Conservation (phyloP, 1,140 invertebrate genomes). For the Hylyphantes graminicola region DNA sequence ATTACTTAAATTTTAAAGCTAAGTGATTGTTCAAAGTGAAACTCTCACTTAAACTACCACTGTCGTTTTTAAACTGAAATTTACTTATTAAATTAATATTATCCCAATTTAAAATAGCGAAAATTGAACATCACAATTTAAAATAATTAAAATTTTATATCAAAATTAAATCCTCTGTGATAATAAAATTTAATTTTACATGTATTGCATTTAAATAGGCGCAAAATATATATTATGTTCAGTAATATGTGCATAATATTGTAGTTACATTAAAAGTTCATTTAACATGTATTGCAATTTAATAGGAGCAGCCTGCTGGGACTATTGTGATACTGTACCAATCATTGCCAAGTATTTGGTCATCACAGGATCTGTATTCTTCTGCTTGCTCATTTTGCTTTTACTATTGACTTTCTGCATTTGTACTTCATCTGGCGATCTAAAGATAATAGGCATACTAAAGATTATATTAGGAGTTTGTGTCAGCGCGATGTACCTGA, state of each 20-base stretch:
- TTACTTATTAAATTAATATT: no score
- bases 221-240: neutral
- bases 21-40: no score
- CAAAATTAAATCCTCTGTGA: no score
- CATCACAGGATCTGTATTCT: constrained; percentile 52
- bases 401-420: constrained; percentile 50
- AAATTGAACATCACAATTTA: no score
- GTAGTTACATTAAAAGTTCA: neutral
- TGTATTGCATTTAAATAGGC: constrained; percentile 2
- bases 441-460: constrained; percentile 30
- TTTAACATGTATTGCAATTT: neutral
- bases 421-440: constrained; percentile 54
- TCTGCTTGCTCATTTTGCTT: constrained; percentile 45
- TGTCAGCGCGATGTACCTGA: constrained; percentile 43
- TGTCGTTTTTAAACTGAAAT: no score
- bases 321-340: constrained; percentile 53
- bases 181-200: no score
- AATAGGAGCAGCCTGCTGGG: constrained; percentile 56
- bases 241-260: constrained; percentile 7
- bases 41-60: no score
- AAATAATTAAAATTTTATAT: no score
- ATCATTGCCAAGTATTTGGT: constrained; percentile 47
- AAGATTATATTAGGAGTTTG: constrained; percentile 38
- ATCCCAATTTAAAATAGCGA: no score
- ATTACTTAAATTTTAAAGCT: no score